Evolutionary conservation across 1,140 invertebrate species (phyloP).

Genomic region (Pachypeltis micranthus): DNA sequence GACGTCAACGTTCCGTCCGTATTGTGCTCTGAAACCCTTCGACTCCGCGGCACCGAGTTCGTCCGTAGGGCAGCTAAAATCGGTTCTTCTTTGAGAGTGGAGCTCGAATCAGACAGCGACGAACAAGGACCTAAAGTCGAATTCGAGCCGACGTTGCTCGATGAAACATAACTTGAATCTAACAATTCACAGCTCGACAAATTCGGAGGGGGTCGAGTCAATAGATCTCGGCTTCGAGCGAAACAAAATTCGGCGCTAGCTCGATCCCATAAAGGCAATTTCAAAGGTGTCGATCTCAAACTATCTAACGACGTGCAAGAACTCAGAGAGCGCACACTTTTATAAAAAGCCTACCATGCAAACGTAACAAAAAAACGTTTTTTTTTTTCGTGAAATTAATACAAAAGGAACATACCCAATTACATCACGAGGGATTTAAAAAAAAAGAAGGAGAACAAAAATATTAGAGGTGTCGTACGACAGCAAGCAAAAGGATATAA

Average conservation of each 20-base stretch:
- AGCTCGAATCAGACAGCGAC: constrained; percentile 18
- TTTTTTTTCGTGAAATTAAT: constrained; percentile 2
- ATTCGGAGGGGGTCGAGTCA: constrained; percentile 34
- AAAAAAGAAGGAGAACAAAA: constrained; percentile 15
- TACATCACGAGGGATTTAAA: constrained; percentile 19
- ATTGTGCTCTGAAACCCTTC: constrained; percentile 24
- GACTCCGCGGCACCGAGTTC: constrained; percentile 15
- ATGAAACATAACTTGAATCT: not conserved
- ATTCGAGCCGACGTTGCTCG: constrained; percentile 2
- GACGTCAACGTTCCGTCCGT: constrained; percentile 11
- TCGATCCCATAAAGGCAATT: constrained; percentile 56
- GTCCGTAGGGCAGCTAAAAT: not conserved
- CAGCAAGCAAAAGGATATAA: too few species aligned
- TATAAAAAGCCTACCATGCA: constrained; percentile 39
- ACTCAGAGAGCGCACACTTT: constrained; percentile 41
- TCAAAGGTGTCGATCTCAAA: constrained; percentile 34
- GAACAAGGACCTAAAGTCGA: constrained; percentile 22
- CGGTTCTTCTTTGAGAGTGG: constrained; percentile 19
- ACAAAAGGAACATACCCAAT: constrained; percentile 14
- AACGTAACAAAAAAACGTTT: constrained; percentile 8
- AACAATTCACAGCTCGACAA: constrained; percentile 23
- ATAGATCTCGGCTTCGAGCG: constrained; percentile 52
- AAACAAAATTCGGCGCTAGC: constrained; percentile 61
- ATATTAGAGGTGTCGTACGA: too few species aligned
- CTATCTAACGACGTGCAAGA: constrained; percentile 38